phyloP scores from a whole-genome alignment of 2,888 invertebrate species.

The Micoletzkya japonica region DNA sequence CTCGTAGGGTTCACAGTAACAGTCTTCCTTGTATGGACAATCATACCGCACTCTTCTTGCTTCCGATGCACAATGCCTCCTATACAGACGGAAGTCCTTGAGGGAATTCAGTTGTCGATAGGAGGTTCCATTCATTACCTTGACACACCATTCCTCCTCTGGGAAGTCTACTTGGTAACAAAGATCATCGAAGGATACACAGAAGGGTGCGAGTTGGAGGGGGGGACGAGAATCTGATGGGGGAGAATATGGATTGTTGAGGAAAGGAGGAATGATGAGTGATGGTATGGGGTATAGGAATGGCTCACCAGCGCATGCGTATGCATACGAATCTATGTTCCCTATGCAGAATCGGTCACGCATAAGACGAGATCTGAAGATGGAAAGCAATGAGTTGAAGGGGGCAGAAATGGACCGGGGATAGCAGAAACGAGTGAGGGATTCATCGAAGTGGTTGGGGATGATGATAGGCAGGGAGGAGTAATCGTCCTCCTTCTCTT shows the following conservation, averaged over 20 bases:
- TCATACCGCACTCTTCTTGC: neutral
- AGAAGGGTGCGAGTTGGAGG: constrained; percentile 24
- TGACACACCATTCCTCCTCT: constrained; percentile 27
- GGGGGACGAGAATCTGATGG: constrained; percentile 19
- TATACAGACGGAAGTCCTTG: constrained; percentile 10
- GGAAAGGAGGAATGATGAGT: neutral
- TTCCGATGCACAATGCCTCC: constrained; percentile 15
- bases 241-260: neutral
- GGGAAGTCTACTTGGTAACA: constrained; percentile 20
- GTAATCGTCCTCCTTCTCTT: constrained; percentile 13
- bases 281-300: no score
- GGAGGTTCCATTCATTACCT: neutral
- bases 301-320: constrained; percentile 17
- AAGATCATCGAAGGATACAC: constrained; percentile 19
- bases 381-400: neutral
- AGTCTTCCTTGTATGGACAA: constrained; percentile 16
- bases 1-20: constrained; percentile 25
- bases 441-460: constrained; percentile 25
- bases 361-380: constrained; percentile 16
- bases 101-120: neutral
- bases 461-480: constrained; percentile 17
- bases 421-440: constrained; percentile 23
- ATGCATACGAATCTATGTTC: constrained; percentile 18
- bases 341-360: constrained; percentile 25
- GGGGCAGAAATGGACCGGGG: neutral